phyloP scores from a whole-genome alignment of 2,888 invertebrate genomes.

The Nephrotoma guestfalica region DNA sequence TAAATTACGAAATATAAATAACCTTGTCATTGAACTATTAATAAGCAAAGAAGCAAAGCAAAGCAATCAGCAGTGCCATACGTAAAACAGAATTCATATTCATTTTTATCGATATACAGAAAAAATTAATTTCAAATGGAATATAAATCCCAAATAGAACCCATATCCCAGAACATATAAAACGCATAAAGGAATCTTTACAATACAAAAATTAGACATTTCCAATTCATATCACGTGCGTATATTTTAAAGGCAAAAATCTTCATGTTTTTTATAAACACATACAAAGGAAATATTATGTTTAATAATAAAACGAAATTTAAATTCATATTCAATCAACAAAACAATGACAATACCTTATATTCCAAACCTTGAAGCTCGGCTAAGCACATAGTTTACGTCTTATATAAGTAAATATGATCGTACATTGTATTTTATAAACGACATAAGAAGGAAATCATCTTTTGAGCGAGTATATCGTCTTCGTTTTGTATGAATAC shows the following conservation, averaged over 20 bases:
- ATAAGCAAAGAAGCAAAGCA: neutral
- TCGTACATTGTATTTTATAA: neutral
- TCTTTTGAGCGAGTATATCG: neutral
- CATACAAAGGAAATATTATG: neutral
- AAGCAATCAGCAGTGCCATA: neutral
- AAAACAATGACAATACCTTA: neutral
- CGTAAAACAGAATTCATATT: neutral
- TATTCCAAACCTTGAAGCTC: neutral
- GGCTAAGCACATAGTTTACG: neutral
- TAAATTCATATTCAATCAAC: neutral
- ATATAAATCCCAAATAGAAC: neutral
- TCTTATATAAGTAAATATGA: neutral
- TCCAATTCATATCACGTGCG: neutral
- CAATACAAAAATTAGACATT: neutral
- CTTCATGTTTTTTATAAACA: neutral
- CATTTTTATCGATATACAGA: neutral
- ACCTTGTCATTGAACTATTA: neutral
- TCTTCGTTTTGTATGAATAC: neutral
- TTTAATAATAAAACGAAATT: neutral
- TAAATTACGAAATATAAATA: neutral
- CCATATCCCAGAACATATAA: neutral
- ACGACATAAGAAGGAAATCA: neutral
- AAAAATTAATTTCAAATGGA: neutral
- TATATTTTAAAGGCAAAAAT: neutral
- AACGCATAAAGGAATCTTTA: neutral